phyloP scores from a whole-genome alignment of 2,113 vertebrate species.

The Boleophthalmus pectinirostris region DNA sequence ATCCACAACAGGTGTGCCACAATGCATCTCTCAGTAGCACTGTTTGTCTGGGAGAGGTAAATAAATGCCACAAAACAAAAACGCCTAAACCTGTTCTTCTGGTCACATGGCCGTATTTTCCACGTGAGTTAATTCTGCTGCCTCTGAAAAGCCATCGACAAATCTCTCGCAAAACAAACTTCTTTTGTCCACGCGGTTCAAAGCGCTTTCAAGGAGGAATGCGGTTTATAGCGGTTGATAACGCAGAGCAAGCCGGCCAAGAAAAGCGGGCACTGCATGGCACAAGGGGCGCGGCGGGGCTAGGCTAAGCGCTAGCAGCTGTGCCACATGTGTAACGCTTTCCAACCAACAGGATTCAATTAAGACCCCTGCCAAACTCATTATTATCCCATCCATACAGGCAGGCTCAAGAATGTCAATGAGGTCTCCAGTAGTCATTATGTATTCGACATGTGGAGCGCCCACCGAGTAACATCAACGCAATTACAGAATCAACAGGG shows the following conservation, averaged over 20 bases:
- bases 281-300: slow-evolving; percentile 25
- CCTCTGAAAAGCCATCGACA: slow-evolving; percentile 22
- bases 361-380: slow-evolving; percentile 60
- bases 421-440: slow-evolving; percentile 45
- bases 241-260: slow-evolving; percentile 32
- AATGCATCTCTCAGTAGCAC: slow-evolving; percentile 24
- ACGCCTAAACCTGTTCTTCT: slow-evolving; percentile 52
- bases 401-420: slow-evolving; percentile 58
- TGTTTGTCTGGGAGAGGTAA: slow-evolving; percentile 36
- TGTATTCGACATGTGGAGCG: slow-evolving; percentile 23
- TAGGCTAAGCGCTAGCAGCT: slow-evolving; percentile 55
- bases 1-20: slow-evolving; percentile 59
- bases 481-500: slow-evolving; percentile 26
- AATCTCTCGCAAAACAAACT: slow-evolving; percentile 55
- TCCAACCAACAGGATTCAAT: slow-evolving; percentile 64
- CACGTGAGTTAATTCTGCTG: slow-evolving; percentile 31
- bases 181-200: slow-evolving; percentile 43
- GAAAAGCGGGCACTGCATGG: slow-evolving; percentile 29
- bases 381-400: slow-evolving; percentile 60
- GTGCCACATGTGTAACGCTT: slow-evolving; percentile 59
- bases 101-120: slow-evolving; percentile 28
- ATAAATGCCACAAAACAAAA: slow-evolving; percentile 36
- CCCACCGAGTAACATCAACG: slow-evolving; percentile 34
- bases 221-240: slow-evolving; percentile 27
- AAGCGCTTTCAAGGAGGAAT: slow-evolving; percentile 52